phyloP scores from a whole-genome alignment of 2,888 invertebrate species.

The Chalcosyrphus nemorum region DNA sequence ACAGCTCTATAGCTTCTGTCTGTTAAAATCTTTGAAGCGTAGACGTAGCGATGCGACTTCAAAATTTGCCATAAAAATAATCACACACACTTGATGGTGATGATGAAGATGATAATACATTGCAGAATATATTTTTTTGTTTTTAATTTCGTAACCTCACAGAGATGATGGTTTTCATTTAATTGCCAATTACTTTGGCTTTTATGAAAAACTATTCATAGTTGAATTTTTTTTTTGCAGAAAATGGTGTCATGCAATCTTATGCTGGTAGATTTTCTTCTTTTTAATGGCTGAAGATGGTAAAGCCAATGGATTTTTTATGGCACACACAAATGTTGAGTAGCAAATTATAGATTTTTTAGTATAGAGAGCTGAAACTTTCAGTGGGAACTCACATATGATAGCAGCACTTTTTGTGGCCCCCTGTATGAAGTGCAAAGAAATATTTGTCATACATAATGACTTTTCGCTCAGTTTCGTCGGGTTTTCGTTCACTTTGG shows the following conservation, averaged over 20 bases:
- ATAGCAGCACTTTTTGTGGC: too few relatives aligned
- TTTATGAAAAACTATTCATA: conserved; percentile 14
- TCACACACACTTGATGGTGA: neutral
- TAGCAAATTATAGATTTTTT: neutral
- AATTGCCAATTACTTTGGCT: conserved; percentile 55
- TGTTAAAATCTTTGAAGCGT: conserved; percentile 1
- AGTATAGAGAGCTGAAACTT: neutral
- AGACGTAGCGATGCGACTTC: neutral
- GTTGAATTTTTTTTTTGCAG: neutral
- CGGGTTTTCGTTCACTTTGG: too few relatives aligned
- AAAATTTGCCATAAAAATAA: conserved; percentile 14
- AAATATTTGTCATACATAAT: too few relatives aligned
- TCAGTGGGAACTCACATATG: too few relatives aligned
- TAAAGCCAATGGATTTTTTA: neutral
- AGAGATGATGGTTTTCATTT: conserved; percentile 36
- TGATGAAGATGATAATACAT: conserved; percentile 17
- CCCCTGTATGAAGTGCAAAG: too few relatives aligned
- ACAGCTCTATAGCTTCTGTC: neutral
- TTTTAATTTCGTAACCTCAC: conserved; percentile 28
- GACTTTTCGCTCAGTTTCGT: too few relatives aligned
- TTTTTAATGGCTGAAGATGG: neutral
- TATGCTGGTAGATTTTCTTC: neutral
- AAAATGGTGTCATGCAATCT: conserved; percentile 33
- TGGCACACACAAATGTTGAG: neutral
- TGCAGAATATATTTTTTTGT: neutral